Percentiles rank a stretch among this genome's conserved stretches.
These are phyloP conservation scores for Drosophila bifasciata DNA, from an alignment of 1,140 invertebrate species.

Conservation along the genomic window DNA sequence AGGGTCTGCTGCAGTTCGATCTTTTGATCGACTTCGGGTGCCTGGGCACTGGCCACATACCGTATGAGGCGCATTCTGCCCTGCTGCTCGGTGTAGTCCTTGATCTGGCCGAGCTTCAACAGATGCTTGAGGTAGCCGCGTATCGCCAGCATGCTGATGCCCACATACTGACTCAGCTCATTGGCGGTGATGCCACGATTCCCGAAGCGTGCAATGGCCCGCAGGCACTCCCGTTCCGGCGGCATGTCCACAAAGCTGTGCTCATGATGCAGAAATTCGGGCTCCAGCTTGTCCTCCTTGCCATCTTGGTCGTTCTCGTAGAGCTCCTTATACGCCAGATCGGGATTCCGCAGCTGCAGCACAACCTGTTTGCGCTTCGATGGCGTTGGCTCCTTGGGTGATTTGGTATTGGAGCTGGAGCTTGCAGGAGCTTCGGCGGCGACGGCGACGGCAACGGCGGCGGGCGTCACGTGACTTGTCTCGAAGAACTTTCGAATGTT, in stretches of 20 bases:
- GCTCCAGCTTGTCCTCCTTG: slow-evolving; percentile 84
- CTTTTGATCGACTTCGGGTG: slow-evolving; percentile 19
- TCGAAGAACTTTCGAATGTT: slow-evolving; percentile 67
- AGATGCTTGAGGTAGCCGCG: slow-evolving; percentile 57
- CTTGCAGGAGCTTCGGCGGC: no score
- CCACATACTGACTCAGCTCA: slow-evolving; percentile 58
- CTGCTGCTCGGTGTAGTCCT: slow-evolving; percentile 51
- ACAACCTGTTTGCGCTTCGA: slow-evolving; percentile 48
- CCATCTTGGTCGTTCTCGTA: slow-evolving; percentile 67
- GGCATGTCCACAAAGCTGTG: slow-evolving; percentile 70
- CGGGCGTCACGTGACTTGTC: slow-evolving; percentile 26
- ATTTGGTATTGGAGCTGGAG: no score
- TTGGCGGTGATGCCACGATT: slow-evolving; percentile 55
- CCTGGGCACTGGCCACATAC: slow-evolving; percentile 32
- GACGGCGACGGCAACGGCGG: no score
- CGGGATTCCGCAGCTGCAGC: slow-evolving; percentile 55
- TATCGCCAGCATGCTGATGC: slow-evolving; percentile 35
- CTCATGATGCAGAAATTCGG: slow-evolving; percentile 40
- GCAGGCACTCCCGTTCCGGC: slow-evolving; percentile 57
- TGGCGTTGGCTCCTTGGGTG: slow-evolving; percentile 8
- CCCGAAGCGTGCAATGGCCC: slow-evolving; percentile 60
- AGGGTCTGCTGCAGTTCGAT: slow-evolving; percentile 22
- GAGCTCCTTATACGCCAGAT: slow-evolving; percentile 53
- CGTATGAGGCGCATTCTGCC: slow-evolving; percentile 65
- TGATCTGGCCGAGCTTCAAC: slow-evolving; percentile 27